These are phyloP conservation scores for Atta cephalotes DNA, from an alignment of 1,140 invertebrate species.

Conservation along the genomic window DNA sequence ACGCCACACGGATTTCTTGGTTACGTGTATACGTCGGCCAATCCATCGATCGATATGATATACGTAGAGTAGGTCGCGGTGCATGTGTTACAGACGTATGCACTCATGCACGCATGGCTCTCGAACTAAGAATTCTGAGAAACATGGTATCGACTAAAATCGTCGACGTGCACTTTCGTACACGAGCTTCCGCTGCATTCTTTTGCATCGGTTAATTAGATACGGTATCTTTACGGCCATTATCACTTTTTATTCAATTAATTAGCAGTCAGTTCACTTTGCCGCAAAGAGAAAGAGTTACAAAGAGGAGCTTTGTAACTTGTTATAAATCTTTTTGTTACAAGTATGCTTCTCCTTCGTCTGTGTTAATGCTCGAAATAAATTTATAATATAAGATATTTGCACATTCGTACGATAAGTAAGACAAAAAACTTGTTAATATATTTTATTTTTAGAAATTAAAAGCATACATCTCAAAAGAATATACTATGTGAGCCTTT, in stretches of 20 bases:
- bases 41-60: slow-evolving; percentile 66
- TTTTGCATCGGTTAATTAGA: slow-evolving; percentile 64
- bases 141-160: slow-evolving; percentile 52
- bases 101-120: neutral
- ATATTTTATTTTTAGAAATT: neutral
- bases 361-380: neutral
- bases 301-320: neutral
- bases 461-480: neutral
- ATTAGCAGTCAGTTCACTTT: slow-evolving; percentile 58
- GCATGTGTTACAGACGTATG: slow-evolving; percentile 11
- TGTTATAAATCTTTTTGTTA: neutral
- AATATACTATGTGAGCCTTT: neutral
- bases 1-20: slow-evolving; percentile 13
- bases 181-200: neutral
- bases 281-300: slow-evolving; percentile 28
- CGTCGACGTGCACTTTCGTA: slow-evolving; percentile 60
- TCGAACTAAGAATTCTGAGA: slow-evolving; percentile 59
- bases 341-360: neutral
- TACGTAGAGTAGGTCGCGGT: slow-evolving; percentile 24
- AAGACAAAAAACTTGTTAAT: neutral
- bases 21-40: slow-evolving; percentile 44
- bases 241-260: slow-evolving; percentile 73
- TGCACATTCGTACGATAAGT: neutral
- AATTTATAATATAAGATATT: slow-evolving; percentile 2
- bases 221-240: slow-evolving; percentile 71